Evolutionary conservation across 1,140 invertebrate genomes (phyloP).

Genomic region (Brachionus sp.): DNA sequence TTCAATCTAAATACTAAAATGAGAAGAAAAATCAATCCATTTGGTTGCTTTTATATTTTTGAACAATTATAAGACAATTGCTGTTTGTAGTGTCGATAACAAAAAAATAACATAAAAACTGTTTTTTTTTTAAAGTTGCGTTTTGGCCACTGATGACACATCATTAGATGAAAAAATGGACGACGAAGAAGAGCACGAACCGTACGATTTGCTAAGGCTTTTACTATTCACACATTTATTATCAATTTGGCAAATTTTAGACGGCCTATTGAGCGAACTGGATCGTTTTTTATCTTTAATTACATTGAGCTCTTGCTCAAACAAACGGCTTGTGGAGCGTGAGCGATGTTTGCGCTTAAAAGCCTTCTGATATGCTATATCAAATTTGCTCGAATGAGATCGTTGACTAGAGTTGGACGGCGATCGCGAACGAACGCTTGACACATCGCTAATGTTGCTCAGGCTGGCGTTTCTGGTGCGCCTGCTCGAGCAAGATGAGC

Average conservation of each 20-base stretch:
- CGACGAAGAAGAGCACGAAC: constrained; percentile 3
- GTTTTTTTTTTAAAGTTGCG: background rate
- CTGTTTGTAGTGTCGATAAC: background rate
- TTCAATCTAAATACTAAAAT: constrained; percentile 19
- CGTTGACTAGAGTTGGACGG: background rate
- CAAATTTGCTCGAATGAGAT: background rate
- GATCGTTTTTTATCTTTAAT: background rate
- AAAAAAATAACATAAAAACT: background rate
- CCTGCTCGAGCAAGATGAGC: background rate
- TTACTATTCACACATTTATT: background rate
- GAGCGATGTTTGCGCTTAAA: background rate
- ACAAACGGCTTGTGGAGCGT: background rate
- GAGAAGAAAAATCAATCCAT: background rate
- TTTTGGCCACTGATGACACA: background rate
- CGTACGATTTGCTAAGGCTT: background rate
- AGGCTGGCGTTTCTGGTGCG: background rate
- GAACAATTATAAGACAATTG: background rate
- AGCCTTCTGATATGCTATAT: background rate
- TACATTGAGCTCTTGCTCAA: background rate
- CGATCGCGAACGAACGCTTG: background rate
- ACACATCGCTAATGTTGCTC: background rate
- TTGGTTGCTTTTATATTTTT: too few relatives aligned
- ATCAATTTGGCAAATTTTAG: background rate
- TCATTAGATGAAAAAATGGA: constrained; percentile 9
- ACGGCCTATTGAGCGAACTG: background rate